These are phyloP conservation scores for Phalacrocorax pelagicus DNA, from an alignment of 2,113 vertebrate species.

Conservation along the genomic window DNA sequence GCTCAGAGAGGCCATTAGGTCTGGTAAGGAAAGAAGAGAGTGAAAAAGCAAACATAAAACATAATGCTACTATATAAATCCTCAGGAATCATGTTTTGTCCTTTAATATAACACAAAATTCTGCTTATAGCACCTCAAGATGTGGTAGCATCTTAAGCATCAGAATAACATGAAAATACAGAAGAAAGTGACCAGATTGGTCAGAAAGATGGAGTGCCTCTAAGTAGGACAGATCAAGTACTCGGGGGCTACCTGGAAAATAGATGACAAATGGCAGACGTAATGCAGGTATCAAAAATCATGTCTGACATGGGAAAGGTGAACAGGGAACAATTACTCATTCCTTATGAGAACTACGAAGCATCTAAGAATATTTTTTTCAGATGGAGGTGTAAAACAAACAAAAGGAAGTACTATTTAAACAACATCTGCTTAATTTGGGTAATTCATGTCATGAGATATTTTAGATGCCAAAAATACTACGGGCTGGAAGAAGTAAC, in stretches of 20 bases:
- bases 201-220: background rate
- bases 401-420: background rate
- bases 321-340: background rate
- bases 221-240: background rate
- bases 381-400: background rate
- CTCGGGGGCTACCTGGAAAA: background rate
- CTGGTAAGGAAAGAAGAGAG: background rate
- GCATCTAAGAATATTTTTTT: background rate
- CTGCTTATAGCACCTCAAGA: background rate
- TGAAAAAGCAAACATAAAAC: background rate
- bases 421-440: conserved; percentile 6
- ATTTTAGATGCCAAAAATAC: background rate
- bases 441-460: background rate
- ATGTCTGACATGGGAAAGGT: background rate
- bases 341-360: background rate
- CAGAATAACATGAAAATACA: background rate
- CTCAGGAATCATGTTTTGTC: background rate
- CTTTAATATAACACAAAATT: background rate
- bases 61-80: background rate
- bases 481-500: background rate
- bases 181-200: background rate
- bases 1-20: background rate
- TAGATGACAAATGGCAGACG: background rate
- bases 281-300: background rate
- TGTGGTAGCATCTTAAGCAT: background rate